Percentiles rank a stretch among this genome's conserved stretches.
Evolutionary conservation across 2,888 invertebrate genomes (phyloP).

Genomic region (Athetis lepigone): DNA sequence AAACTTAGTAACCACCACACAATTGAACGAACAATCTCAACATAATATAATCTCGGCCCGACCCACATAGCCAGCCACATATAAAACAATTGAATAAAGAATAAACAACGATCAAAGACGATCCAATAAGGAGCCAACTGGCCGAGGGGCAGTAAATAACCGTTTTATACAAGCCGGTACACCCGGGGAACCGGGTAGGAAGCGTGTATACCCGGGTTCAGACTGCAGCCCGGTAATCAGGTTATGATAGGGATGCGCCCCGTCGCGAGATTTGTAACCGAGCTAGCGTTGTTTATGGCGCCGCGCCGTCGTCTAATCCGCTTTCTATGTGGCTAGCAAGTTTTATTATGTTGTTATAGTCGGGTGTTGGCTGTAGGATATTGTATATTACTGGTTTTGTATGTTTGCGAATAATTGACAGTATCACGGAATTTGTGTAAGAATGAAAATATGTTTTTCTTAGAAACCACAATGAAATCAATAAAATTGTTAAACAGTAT

Average conservation of each 20-base stretch:
- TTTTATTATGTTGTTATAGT: constrained; percentile 29
- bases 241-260: constrained; percentile 59
- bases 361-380: constrained; percentile 3
- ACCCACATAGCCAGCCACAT: constrained; percentile 7
- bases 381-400: constrained; percentile 10
- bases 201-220: constrained; percentile 14
- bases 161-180: constrained; percentile 27
- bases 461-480: too few relatives aligned
- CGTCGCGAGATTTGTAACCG: constrained; percentile 63
- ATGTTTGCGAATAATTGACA: neutral
- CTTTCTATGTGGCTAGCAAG: constrained; percentile 4
- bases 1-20: too few relatives aligned
- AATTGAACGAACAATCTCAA: neutral
- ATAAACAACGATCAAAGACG: constrained; percentile 35
- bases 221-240: constrained; percentile 54
- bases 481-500: too few relatives aligned
- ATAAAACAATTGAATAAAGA: constrained; percentile 30
- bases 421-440: neutral
- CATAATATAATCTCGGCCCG: neutral
- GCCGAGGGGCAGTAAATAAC: constrained; percentile 61
- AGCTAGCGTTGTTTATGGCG: constrained; percentile 44
- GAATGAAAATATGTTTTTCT: constrained; percentile 18
- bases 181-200: neutral
- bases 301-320: constrained; percentile 33
- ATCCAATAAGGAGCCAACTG: constrained; percentile 49